Evolutionary conservation across 2,113 vertebrate genomes (phyloP), one percentile per base, ranked within the genome.

Genomic region (Thalassoma bifasciatum): DNA sequence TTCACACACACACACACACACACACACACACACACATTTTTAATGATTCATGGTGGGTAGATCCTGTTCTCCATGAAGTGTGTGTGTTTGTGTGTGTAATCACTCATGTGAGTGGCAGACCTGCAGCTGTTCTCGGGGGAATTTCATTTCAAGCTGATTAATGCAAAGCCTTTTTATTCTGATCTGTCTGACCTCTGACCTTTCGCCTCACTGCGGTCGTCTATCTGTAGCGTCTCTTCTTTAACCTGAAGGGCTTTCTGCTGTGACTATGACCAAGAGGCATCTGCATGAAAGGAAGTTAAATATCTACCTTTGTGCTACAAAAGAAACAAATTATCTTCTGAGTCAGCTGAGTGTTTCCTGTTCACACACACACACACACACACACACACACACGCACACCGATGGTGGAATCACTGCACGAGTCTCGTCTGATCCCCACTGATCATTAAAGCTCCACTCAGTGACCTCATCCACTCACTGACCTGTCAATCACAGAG

Each of bases 391-490:
- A 30, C 30, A 30, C 30, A n/a, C n/a, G n/a, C n/a, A n/a, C n/a
- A 30, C 30, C 6, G 30, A 30, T 30, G 30, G 30, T 4, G 49
- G 44, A 5, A 70, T 24, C 51, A 58, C 50, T 46, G 49, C 53
- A 17, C 26, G 19, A 47, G 14, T 56, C 75, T 75, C 54, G 19
- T 71, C 66, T 65, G 77, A 74, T 81, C 34, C 77, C 81, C 78
- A 44, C 85, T 56, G 75, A 76, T 82, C 78, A 70, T 84, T 84
- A 82, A 79, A 73, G 72, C 56, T 67, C 84, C 73, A 54, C 68
- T 73, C 64, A 42, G 38, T 38, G 72, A 80, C 50, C 70, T 24
- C 81, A 77, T 83, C 72, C 50, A 59, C 24, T 26, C 46, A 4
- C 30, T 38, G 17, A 70, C 57, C 79, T 79, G 85, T 74, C 85